Conservation (phyloP, 2,888 invertebrate species). For the Drosophila multiciliata region DNA sequence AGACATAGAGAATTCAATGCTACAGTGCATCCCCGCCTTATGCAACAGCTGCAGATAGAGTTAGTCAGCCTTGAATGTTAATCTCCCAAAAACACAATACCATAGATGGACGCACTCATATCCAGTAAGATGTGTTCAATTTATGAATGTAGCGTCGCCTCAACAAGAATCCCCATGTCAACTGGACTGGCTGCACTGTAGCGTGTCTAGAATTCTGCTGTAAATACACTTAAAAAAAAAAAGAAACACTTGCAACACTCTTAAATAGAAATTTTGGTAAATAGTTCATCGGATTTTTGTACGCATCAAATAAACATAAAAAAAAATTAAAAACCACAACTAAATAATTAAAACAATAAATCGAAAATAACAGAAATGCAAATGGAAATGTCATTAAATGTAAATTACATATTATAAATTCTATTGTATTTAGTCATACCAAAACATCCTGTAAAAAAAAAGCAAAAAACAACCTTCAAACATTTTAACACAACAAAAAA, state of each 20-base stretch:
- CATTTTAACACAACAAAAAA: conserved; percentile 52
- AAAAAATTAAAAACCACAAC: conserved; percentile 17
- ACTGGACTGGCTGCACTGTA: conserved; percentile 48
- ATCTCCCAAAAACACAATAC: background rate
- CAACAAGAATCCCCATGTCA: conserved; percentile 33
- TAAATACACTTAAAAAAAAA: conserved; percentile 46
- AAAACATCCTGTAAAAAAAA: conserved; percentile 40
- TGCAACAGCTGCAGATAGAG: conserved; percentile 11
- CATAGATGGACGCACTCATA: conserved; percentile 10
- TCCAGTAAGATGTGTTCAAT: conserved; percentile 23
- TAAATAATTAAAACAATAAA: conserved; percentile 16
- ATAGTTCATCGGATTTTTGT: conserved; percentile 49
- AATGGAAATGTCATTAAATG: conserved; percentile 35
- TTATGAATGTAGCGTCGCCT: conserved; percentile 3
- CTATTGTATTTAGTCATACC: conserved; percentile 50
- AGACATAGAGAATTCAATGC: conserved; percentile 26
- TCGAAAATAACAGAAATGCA: conserved; percentile 20
- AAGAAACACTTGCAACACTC: conserved; percentile 19
- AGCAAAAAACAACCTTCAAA: conserved; percentile 34
- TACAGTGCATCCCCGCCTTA: conserved; percentile 41
- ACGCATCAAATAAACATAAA: conserved; percentile 36
- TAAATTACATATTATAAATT: conserved; percentile 43
- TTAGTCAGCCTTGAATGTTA: conserved; percentile 6
- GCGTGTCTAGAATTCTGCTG: conserved; percentile 48
- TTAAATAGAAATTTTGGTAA: conserved; percentile 32